A percentile compares a stretch with the other conserved stretches of the same genome.
phyloP scores from a whole-genome alignment of 92 coral and sea anemone species.

The Palythoa caribaeorum region DNA sequence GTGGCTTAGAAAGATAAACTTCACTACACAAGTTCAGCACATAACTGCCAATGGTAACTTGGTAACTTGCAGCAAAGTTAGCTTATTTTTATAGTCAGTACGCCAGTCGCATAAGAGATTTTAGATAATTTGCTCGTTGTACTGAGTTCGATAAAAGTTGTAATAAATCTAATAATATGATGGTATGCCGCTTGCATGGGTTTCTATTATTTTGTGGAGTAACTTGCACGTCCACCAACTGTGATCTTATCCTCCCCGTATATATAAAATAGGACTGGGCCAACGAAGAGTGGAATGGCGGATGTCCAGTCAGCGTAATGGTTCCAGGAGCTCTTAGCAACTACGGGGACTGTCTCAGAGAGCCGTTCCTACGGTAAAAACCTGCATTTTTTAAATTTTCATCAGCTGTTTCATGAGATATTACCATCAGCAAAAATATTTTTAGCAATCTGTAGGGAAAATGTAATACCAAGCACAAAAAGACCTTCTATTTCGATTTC shows the following conservation, averaged over 20 bases:
- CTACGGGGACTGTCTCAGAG: conserved; percentile 88
- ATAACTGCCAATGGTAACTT: too few relatives aligned
- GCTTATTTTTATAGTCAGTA: too few relatives aligned
- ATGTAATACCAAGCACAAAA: not conserved
- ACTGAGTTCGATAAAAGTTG: not conserved
- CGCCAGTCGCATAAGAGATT: too few relatives aligned
- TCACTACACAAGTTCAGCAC: too few relatives aligned
- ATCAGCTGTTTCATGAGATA: not conserved
- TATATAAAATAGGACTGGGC: conserved; percentile 85
- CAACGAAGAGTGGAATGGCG: conserved; percentile 92
- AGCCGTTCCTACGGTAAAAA: conserved; percentile 81
- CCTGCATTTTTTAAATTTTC: not conserved
- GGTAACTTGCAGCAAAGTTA: too few relatives aligned
- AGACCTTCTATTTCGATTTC: too few relatives aligned
- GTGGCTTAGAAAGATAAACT: too few relatives aligned
- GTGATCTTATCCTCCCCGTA: not conserved
- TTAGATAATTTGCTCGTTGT: too few relatives aligned
- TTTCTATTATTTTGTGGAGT: not conserved
- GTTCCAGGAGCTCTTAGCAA: conserved; percentile 92
- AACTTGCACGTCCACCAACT: not conserved
- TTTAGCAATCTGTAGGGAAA: not conserved
- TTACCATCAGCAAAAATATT: not conserved
- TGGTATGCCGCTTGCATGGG: not conserved
- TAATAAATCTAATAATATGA: not conserved
- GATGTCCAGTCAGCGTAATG: conserved; percentile 96